A percentile compares a stretch with the other conserved stretches of the same genome.
Evolutionary conservation across 2,113 vertebrate species (phyloP).

Genomic region (Cygnus atratus): DNA sequence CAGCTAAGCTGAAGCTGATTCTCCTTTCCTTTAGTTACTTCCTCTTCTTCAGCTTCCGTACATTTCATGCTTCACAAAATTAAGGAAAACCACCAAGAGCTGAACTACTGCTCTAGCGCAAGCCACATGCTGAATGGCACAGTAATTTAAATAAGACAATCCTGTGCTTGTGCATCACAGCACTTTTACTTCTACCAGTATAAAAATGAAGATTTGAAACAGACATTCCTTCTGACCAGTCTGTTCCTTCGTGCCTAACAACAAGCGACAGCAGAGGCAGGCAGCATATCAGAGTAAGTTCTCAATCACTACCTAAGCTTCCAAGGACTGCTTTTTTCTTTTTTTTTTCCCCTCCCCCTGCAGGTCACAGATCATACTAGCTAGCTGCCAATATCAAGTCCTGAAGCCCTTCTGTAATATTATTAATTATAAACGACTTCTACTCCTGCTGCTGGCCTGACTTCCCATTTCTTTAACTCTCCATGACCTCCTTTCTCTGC

Average conservation of each 20-base stretch:
- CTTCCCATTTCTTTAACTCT: not conserved
- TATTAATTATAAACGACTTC: not conserved
- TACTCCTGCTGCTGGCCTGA: not conserved
- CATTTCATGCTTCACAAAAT: slow-evolving; percentile 93
- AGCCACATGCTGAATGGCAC: not conserved
- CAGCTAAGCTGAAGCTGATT: slow-evolving; percentile 97
- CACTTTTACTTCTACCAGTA: not conserved
- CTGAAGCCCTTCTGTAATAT: not conserved
- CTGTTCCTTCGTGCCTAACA: not conserved
- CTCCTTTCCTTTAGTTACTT: slow-evolving; percentile 94
- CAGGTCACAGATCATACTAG: not conserved
- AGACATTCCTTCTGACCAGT: not conserved
- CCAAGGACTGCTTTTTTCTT: not conserved
- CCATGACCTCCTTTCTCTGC: not conserved
- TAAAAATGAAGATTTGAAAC: not conserved
- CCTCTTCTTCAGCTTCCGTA: slow-evolving; percentile 94
- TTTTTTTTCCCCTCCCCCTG: not conserved
- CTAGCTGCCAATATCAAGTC: not conserved
- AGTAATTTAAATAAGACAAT: not conserved
- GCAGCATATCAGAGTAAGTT: not conserved
- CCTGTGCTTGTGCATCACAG: not conserved
- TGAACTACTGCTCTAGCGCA: not conserved
- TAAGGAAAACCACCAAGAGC: slow-evolving; percentile 70
- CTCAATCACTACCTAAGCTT: not conserved
- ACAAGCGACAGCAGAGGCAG: not conserved